Percentiles rank a stretch among this genome's conserved stretches.
phyloP scores from a whole-genome alignment of 2,797 vertebrate genomes.

The Cyclopterus lumpus region DNA sequence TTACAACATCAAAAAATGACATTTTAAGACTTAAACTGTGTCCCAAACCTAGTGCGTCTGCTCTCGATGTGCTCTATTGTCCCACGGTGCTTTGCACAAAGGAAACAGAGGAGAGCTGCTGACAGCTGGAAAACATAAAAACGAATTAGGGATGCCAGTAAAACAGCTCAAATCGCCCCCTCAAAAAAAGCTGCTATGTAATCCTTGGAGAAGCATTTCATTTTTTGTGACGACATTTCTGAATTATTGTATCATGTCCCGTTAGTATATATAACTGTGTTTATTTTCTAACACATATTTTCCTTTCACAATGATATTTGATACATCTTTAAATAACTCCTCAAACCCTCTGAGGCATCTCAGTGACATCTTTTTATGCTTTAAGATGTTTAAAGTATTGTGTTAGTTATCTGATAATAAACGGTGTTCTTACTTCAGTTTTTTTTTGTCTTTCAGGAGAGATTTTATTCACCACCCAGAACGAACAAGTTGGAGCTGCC shows the following conservation, averaged over 20 bases:
- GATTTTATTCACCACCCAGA: conserved; percentile 81
- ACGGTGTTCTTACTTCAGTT: not conserved
- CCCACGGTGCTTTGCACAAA: not conserved
- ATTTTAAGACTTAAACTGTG: too few relatives aligned
- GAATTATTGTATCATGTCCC: not conserved
- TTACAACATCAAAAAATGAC: too few relatives aligned
- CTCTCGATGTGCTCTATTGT: not conserved
- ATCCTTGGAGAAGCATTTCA: not conserved
- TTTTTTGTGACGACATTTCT: conserved; percentile 6
- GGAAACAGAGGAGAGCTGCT: not conserved
- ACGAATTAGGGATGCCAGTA: not conserved
- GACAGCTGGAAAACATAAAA: conserved; percentile 10
- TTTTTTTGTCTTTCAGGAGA: conserved; percentile 72
- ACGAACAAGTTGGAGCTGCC: conserved; percentile 81
- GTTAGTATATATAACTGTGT: not conserved
- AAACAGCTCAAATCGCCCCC: not conserved
- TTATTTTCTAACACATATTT: not conserved
- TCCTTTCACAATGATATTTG: not conserved
- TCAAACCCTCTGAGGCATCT: not conserved
- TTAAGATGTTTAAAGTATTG: not conserved
- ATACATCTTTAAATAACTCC: not conserved
- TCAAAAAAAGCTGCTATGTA: not conserved
- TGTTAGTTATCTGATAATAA: not conserved
- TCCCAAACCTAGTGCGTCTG: not conserved
- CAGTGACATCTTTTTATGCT: not conserved